These are phyloP conservation scores for Siniperca scherzeri DNA, from an alignment of 2,797 vertebrate genomes.

Conservation along the genomic window DNA sequence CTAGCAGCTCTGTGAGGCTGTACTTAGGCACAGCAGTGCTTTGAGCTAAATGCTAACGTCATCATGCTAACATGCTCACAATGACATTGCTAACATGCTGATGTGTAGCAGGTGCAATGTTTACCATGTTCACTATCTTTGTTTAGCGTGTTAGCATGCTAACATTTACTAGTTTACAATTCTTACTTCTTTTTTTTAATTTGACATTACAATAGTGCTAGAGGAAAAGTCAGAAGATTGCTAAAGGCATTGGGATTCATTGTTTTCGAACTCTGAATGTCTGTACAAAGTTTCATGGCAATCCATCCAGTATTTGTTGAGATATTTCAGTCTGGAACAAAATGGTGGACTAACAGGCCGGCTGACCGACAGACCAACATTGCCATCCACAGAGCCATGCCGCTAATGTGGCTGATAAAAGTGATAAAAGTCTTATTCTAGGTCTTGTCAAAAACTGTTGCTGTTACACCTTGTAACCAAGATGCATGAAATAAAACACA, in stretches of 20 bases:
- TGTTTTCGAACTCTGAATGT: background rate
- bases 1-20: background rate
- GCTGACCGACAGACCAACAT: background rate
- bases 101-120: background rate
- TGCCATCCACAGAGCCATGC: background rate
- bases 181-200: background rate
- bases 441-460: slow-evolving; percentile 7
- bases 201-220: background rate
- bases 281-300: background rate
- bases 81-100: background rate
- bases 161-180: background rate
- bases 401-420: background rate
- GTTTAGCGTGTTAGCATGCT: background rate
- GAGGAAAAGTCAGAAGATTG: background rate
- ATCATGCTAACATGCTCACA: background rate
- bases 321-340: background rate
- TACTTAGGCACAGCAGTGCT: no score
- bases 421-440: background rate
- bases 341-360: background rate
- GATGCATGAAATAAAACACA: background rate
- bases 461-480: background rate
- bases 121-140: background rate
- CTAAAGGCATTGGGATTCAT: background rate
- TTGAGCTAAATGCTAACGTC: background rate
- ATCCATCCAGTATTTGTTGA: background rate